Evolutionary conservation across 2,113 vertebrate species (phyloP), one percentile per base, ranked within the genome.

Genomic region (Pongo abelii): DNA sequence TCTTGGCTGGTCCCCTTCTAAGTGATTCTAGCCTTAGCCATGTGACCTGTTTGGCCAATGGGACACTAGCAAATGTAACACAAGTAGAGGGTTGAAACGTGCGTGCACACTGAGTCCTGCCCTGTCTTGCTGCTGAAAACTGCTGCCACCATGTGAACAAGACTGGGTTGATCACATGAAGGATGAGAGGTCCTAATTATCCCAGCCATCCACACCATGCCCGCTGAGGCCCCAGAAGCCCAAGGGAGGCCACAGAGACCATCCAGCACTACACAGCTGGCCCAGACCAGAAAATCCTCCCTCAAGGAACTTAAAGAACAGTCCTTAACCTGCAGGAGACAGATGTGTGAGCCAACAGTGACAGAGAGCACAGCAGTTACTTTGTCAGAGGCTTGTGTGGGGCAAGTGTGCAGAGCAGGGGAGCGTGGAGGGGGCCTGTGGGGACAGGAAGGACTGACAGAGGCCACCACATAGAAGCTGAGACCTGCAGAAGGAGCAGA

Each of bases 301-400:
- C 14, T 59, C 22, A 17, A 0, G 18, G 12, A 57, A 57, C 12
- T 1, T 74, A 3, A 35, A 3, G 4, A 57, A n/a, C 40, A 14
- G 23, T n/a, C 16, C 48, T 18, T 23, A 35, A 25, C 25, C 46
- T 25, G 38, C 32, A 85, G 43, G 61, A 90, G 3, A 6, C 6
- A 3, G 9, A 13, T 40, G 6, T 35, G 23, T 3, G 50, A 3
- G 17, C 5, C 5, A 7, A 2, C 22, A 6, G 0, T 2, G 40
- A 59, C 67, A 48, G 80, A 75, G 23, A 48, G 52, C 27, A 27
- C 9, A n/a, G 55, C 20, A 5, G 2, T 3, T 64, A 25, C 61
- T 46, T n/a, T n/a, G 17, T 17, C 52, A 80, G 89, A 43, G 10
- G 25, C 43, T 40, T 30, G 4, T 32, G 27, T 10, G 77, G 48